These are phyloP conservation scores for Polyommatus iphigenia DNA, from an alignment of 2,888 invertebrate genomes.

Conservation along the genomic window DNA sequence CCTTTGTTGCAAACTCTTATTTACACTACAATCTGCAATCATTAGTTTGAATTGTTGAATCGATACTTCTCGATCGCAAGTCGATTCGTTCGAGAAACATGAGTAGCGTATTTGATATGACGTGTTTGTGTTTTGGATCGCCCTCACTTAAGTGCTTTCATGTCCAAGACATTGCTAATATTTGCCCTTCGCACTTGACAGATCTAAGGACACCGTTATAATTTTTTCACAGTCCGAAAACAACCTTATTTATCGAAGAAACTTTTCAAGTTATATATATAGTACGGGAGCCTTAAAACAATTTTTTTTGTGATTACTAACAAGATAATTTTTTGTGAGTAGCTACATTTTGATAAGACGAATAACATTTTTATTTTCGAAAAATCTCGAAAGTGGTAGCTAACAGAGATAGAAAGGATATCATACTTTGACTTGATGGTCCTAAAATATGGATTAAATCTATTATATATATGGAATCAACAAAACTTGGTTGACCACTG, in stretches of 20 bases:
- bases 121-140: constrained; percentile 31
- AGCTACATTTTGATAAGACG: too few relatives aligned
- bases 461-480: too few relatives aligned
- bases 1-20: too few relatives aligned
- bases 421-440: too few relatives aligned
- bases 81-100: constrained; percentile 27
- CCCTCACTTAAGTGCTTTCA: constrained; percentile 49
- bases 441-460: too few relatives aligned
- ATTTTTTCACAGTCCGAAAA: constrained; percentile 19
- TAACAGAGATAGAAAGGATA: too few relatives aligned
- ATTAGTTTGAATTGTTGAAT: not conserved
- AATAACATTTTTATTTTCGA: too few relatives aligned
- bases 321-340: too few relatives aligned
- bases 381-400: too few relatives aligned
- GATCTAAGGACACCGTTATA: constrained; percentile 22
- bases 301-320: too few relatives aligned
- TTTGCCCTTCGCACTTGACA: constrained; percentile 57
- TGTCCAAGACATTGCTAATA: constrained; percentile 56
- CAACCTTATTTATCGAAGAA: not conserved
- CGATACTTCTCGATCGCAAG: constrained; percentile 32
- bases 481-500: too few relatives aligned
- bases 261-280: not conserved
- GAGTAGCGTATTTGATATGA: constrained; percentile 24
- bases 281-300: too few relatives aligned
- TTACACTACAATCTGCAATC: not conserved